A percentile compares a stretch with the other conserved stretches of the same genome.
Conservation (phyloP, 2,113 vertebrate genomes). For the Agelaius tricolor region DNA sequence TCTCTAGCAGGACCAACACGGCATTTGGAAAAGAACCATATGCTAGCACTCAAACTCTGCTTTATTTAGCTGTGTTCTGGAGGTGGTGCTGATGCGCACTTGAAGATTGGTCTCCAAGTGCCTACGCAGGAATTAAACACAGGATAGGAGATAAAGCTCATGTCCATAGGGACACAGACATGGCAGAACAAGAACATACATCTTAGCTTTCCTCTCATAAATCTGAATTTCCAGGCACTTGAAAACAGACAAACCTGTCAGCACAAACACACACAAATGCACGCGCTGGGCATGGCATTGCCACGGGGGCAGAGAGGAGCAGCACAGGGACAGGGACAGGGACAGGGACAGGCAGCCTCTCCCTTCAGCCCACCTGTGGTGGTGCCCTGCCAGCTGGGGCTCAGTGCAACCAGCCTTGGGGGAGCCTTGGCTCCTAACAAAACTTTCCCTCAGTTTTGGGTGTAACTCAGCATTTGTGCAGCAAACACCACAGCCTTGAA, state of each 20-base stretch:
- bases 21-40: constrained; percentile 17
- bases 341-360: neutral
- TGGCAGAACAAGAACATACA: neutral
- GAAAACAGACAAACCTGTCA: neutral
- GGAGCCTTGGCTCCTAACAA: neutral
- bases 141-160: neutral
- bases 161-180: neutral
- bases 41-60: neutral
- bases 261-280: neutral
- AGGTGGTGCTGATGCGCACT: constrained; percentile 8
- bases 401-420: neutral
- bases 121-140: neutral
- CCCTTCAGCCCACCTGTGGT: accelerated
- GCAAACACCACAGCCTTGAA: neutral
- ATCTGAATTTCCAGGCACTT: neutral
- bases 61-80: constrained; percentile 30
- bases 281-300: accelerated
- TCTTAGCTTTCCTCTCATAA: neutral
- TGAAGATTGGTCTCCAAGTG: neutral
- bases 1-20: neutral
- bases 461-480: neutral
- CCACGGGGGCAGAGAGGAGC: neutral
- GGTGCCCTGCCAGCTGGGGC: neutral
- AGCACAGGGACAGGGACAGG: neutral
- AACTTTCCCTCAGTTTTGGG: neutral